Evolutionary conservation across 37 sponge, comb jelly and placozoan genomes (phyloP).

Genomic region (Beroe forskalii): DNA sequence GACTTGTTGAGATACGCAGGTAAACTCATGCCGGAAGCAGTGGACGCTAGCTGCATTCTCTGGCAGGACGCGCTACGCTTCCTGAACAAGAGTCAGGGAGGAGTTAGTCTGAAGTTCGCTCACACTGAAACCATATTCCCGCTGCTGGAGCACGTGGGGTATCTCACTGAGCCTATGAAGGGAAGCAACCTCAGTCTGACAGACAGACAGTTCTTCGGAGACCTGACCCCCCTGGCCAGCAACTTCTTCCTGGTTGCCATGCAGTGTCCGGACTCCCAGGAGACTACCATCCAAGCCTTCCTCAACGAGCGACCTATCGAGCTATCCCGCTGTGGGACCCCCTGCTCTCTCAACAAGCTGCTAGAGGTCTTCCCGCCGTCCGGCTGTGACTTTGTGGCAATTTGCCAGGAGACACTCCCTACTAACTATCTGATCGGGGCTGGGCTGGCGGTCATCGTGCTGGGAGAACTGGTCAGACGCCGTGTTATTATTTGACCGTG

Average conservation of each 20-base stretch:
- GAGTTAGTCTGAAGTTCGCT: constrained; percentile 36
- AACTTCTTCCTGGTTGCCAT: constrained; percentile 46
- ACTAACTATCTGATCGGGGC: not conserved
- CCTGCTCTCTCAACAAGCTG: constrained; percentile 3
- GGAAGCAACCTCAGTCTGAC: not conserved
- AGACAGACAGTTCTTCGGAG: constrained; percentile 43
- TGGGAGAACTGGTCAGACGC: not conserved
- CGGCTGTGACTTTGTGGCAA: constrained; percentile 26
- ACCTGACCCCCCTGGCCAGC: constrained; percentile 4
- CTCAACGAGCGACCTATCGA: constrained; percentile 32
- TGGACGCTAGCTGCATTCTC: constrained; percentile 37
- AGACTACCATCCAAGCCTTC: not conserved
- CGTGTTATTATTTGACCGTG: not conserved
- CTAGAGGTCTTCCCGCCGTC: not conserved
- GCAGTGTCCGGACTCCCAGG: constrained; percentile 3
- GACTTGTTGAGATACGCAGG: constrained; percentile 9
- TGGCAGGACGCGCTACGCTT: constrained; percentile 10
- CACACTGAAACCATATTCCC: constrained; percentile 64
- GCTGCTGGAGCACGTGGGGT: constrained; percentile 6
- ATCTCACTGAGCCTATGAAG: not conserved
- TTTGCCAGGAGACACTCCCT: not conserved
- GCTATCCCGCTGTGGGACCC: not conserved
- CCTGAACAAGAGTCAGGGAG: not conserved
- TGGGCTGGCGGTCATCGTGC: not conserved
- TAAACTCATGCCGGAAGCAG: constrained; percentile 42